Conservation (phyloP, 2,888 invertebrate species). For the Teleiodes luculella region DNA sequence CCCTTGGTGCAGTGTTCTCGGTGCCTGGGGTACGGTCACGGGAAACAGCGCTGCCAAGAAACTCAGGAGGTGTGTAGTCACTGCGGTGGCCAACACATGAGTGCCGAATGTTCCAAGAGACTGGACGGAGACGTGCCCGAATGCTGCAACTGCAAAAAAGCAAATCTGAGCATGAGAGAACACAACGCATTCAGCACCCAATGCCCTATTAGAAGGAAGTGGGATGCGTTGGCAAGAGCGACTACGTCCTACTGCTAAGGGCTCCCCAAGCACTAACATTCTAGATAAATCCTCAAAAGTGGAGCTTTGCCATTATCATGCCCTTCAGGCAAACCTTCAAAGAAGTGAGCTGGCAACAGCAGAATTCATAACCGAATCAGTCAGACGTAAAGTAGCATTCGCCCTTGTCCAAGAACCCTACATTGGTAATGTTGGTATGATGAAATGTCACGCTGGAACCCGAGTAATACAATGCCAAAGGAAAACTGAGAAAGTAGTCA, state of each 20-base stretch:
- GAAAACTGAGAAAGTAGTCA: background rate
- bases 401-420: constrained; percentile 23
- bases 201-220: background rate
- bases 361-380: constrained; percentile 15
- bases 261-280: too few species aligned
- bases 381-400: background rate
- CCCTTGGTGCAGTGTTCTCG: constrained; percentile 11
- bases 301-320: background rate
- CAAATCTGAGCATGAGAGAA: background rate
- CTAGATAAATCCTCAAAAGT: too few species aligned
- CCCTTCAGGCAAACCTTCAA: constrained; percentile 9
- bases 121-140: background rate
- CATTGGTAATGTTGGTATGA: background rate
- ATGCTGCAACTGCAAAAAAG: background rate
- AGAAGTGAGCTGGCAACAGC: constrained; percentile 14
- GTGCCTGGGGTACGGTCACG: constrained; percentile 13
- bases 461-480: constrained; percentile 5
- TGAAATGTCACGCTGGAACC: constrained; percentile 1
- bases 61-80: constrained; percentile 7
- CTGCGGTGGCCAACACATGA: constrained; percentile 14
- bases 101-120: too few species aligned
- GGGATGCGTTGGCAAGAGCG: background rate
- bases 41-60: constrained; percentile 1
- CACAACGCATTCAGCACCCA: constrained; percentile 1
- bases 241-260: constrained; percentile 5